Base-by-base conservation (phyloP, 2,113 vertebrate genomes). In the Ovis canadensis region DNA sequence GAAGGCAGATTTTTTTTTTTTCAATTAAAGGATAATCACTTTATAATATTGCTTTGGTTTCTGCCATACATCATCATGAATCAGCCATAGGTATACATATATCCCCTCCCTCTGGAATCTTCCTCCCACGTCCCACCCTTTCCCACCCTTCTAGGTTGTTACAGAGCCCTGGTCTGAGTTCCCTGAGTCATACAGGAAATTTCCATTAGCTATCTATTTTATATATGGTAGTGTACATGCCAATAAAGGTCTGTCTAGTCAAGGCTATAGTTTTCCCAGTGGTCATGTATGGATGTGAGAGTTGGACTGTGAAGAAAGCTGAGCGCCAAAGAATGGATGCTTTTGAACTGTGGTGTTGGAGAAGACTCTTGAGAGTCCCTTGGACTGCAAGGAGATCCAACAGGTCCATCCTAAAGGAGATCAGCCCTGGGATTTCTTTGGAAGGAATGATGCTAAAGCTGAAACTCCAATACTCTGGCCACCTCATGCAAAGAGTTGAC, bases 291-390 rank as follows among this genome's bases (percentile, higher is more conserved):
- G 25, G 57, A 59, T 59, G 25, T 59, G 25, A 59, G 57, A 27
- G 57, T 59, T 59, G 57, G 57, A 27, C 57, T 59, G 23, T 25
- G 57, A 59, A 59, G 23, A 59, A 59, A 0, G 57, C 57, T 11
- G 57, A 59, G 23, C 0, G 0, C 10, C 3, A 1, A 59, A 59
- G 57, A 59, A 59, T 0, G 12, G 25, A 59, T 59, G 57, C 57
- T 59, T 59, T 59, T 59, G 25, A 59, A 59, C 25, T 27, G 25
- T 59, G 25, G 25, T 59, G 23, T 59, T 27, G 57, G 57, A 59
- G 57, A 59, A 27, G 25, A 59, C 25, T 59, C 57, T 59, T 59
- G 10, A 59, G 25, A 59, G 25, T 27, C 25, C 57, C 57, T 59
- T 59, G 25, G 57, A 59, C 23, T 59, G 10, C 57, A 59, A 27